Evolutionary conservation across 2,113 vertebrate genomes (phyloP), one percentile per base, ranked within the genome.

Genomic region (Apeltes quadracus): DNA sequence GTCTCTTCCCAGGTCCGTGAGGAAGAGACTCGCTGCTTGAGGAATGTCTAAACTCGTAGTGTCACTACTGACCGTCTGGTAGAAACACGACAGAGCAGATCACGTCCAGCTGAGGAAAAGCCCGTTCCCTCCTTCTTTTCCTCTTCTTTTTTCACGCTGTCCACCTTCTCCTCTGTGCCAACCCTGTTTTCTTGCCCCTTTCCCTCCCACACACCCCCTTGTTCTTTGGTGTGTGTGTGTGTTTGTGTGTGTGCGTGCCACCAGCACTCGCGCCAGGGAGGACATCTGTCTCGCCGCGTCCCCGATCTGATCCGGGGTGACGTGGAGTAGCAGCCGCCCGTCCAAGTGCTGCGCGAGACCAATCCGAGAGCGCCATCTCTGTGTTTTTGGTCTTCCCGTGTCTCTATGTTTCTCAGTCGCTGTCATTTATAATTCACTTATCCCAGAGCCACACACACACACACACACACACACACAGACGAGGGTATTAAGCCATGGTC

Each of bases 221-320:
- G 16, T 51, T 78, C 84, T 83, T 87, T 55, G 78, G 86, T 64
- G 75, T 78, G 76, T 34, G 32, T 7, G 32, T 34, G 32, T 34
- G 32, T 34, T 3, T 34, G 32, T 34, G 32, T 34, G 86, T 64
- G 75, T 78, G 76, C 79, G 76, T 75, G 87, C 88, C 88, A 88
- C 81, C 89, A 80, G 82, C 79, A 57, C 86, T 88, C 75, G 82
- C 64, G 69, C 80, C 63, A 75, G 84, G 84, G 84, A 81, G 84
- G 89, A 87, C 89, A 89, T 92, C 91, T 93, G 91, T 92, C 90
- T 74, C 86, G 68, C 89, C 53, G 70, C 76, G 76, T 91, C 85
- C 86, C 86, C 81, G 87, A 90, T 90, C 85, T 88, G 91, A 90
- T 88, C 85, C 51, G 57, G 84, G 91, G 87, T 90, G 86, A 90